Base-by-base conservation (phyloP, 2,888 invertebrate genomes). In the Tetheella fluctuosa region DNA sequence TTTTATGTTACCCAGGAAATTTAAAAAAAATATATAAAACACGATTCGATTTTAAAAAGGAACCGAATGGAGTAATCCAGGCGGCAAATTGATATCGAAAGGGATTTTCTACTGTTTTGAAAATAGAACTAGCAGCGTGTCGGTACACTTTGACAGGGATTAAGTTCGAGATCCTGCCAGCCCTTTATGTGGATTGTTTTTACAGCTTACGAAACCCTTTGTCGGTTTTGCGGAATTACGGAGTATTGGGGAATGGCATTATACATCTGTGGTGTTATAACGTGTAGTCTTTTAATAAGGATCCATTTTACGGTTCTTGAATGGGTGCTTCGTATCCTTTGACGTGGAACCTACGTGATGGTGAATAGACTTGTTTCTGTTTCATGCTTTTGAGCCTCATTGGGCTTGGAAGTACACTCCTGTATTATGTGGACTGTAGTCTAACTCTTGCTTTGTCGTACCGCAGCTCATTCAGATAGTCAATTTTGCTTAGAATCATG, bases 41-140 rank as follows among this genome's bases (percentile, higher is more conserved):
- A 83, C 75, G 74, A 68, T 77, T 76, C 75, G 69, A 78, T 82
- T 75, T 64, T 76, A 80, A 86, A 85, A 83, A 77, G 68, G 71
- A 76, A 73, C 71, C 72, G 74, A 87, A 86, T 74, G 79, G 74
- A 85, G 79, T 83, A 84, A 88, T 81, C 88, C 87, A 86, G 79
- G 90, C 92, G 90, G 89, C 87, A 93, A 91, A 93, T 91, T 84
- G 87, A 79, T 89, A 89, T 86, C 88, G 86, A 90, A 92, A 88
- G 77, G 90, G 88, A 90, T 91, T 87, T 89, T 88, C 88, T 89
- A 85, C 91, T 93, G 91, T 93, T 93, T 92, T 91, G 86, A 80
- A 91, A 93, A 92, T 91, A 90, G 70, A 80, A 77, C 77, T 77
- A 76, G 79, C 75, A 73, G 69, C 69, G 76, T 71, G 79, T 82